A percentile compares a stretch with the other conserved stretches of the same genome.
Conservation (phyloP, 1,140 invertebrate species). For the Psix sp. region DNA sequence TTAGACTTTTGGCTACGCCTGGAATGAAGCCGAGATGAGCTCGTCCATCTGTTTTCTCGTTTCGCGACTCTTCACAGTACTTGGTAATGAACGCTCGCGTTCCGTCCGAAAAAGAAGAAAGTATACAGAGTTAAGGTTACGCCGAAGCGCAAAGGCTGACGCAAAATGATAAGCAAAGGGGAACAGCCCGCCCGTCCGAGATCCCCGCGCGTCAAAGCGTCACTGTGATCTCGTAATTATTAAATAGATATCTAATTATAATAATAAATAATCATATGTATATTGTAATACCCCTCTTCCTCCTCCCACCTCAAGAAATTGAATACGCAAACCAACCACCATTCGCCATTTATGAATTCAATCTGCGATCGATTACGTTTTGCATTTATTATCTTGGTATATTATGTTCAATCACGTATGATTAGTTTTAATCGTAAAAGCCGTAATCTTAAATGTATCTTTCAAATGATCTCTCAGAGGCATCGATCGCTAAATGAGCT, state of each 20-base stretch:
- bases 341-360: conserved; percentile 42
- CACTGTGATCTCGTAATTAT: conserved; percentile 78
- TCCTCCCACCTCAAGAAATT: conserved; percentile 39
- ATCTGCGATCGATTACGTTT: conserved; percentile 49
- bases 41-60: conserved; percentile 1
- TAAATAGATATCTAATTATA: conserved; percentile 76
- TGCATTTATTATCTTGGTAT: conserved; percentile 57
- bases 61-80: conserved; percentile 30
- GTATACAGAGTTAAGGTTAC: conserved; percentile 50
- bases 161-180: conserved; percentile 55
- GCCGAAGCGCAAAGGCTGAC: conserved; percentile 9
- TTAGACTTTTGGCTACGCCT: conserved; percentile 36
- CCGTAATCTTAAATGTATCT: conserved; percentile 67
- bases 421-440: conserved; percentile 68
- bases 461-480: conserved; percentile 75
- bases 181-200: conserved; percentile 73
- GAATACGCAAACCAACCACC: conserved; percentile 46
- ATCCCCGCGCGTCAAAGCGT: conserved; percentile 78
- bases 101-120: conserved; percentile 59
- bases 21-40: conserved; percentile 10
- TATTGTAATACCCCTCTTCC: conserved; percentile 69
- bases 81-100: conserved; percentile 47
- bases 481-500: conserved; percentile 64
- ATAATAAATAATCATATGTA: conserved; percentile 74
- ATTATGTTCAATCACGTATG: conserved; percentile 48